Percentiles rank a stretch among this genome's conserved stretches.
Evolutionary conservation across 2,888 invertebrate genomes (phyloP).

Genomic region (Saturnia pavonia): DNA sequence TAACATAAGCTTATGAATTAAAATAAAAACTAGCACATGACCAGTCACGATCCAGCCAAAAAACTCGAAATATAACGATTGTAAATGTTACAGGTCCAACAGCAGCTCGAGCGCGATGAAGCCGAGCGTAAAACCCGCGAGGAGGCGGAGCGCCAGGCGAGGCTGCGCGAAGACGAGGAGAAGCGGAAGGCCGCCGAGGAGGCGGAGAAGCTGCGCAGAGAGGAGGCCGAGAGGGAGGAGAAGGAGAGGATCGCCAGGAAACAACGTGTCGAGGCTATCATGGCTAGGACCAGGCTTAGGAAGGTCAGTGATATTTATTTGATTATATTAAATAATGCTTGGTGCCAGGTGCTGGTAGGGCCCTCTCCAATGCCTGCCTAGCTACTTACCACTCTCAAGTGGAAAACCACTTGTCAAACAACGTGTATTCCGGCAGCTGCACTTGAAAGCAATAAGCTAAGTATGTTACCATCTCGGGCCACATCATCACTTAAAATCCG

Average conservation of each 20-base stretch:
- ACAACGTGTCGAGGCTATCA: constrained; percentile 95
- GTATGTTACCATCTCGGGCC: too few relatives aligned
- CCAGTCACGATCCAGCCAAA: too few relatives aligned
- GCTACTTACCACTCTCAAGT: too few relatives aligned
- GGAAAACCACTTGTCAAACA: too few relatives aligned
- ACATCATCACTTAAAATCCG: too few relatives aligned
- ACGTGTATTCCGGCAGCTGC: too few relatives aligned
- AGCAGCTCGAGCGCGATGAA: constrained; percentile 84
- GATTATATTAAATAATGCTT: background rate
- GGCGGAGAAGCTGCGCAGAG: constrained; percentile 90
- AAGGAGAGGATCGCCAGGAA: constrained; percentile 93
- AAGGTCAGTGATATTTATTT: constrained; percentile 48
- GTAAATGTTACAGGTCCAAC: constrained; percentile 63
- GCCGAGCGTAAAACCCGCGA: constrained; percentile 88
- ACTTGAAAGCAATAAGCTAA: too few relatives aligned
- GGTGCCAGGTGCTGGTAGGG: too few relatives aligned
- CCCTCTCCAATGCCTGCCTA: too few relatives aligned
- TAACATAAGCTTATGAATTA: too few relatives aligned
- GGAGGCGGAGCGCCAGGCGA: constrained; percentile 85
- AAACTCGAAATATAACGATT: background rate
- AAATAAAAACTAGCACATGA: too few relatives aligned
- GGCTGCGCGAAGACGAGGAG: constrained; percentile 85
- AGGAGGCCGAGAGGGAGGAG: constrained; percentile 94
- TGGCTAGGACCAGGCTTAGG: constrained; percentile 90
- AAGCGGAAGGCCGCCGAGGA: constrained; percentile 92